Evolutionary conservation across 2,797 vertebrate genomes (phyloP).

Genomic region (Echeneis naucrates): DNA sequence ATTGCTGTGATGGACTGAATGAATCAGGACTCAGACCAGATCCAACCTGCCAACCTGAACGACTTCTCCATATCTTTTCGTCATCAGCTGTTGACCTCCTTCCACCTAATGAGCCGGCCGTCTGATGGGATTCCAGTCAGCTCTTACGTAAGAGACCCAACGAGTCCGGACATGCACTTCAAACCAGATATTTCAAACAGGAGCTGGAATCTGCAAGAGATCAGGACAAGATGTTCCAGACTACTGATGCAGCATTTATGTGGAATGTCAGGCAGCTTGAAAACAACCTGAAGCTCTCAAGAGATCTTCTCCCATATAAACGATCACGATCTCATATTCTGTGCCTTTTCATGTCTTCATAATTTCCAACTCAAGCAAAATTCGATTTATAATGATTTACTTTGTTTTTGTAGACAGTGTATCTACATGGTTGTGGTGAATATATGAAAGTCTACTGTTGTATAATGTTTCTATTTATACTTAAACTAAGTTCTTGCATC

Average conservation of each 20-base stretch:
- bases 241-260: slow-evolving; percentile 50
- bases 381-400: too few relatives aligned
- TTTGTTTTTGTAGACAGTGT: too few relatives aligned
- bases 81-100: too few relatives aligned
- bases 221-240: slow-evolving; percentile 64
- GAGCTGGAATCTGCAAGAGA: slow-evolving; percentile 28
- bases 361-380: too few relatives aligned
- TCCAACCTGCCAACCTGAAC: too few relatives aligned
- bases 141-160: slow-evolving; percentile 67
- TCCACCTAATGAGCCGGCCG: neutral
- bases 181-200: slow-evolving; percentile 20
- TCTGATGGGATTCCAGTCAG: slow-evolving; percentile 47
- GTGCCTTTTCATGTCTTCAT: too few relatives aligned
- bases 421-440: too few relatives aligned
- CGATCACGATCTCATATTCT: too few relatives aligned
- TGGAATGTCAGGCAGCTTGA: slow-evolving; percentile 40
- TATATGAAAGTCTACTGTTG: too few relatives aligned
- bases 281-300: slow-evolving; percentile 46
- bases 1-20: neutral
- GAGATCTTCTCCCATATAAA: neutral
- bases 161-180: slow-evolving; percentile 66
- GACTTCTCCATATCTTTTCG: too few relatives aligned
- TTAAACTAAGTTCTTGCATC: too few relatives aligned
- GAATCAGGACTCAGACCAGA: neutral
- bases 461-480: too few relatives aligned